Base-by-base conservation (phyloP, 2,888 invertebrate genomes). In the Schizaphis graminum region DNA sequence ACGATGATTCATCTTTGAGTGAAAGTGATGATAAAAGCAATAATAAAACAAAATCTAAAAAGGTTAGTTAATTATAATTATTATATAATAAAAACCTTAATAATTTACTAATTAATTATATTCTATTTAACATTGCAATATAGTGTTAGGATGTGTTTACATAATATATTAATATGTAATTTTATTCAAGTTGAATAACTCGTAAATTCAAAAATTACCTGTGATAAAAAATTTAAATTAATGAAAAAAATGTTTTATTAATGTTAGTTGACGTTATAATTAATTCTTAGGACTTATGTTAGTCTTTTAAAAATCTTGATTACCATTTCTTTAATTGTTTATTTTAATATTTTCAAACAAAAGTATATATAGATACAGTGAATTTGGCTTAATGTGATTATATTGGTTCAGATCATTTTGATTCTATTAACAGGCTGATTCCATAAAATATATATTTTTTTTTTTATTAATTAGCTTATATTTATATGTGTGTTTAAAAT, bases 1-100 rank as follows among this genome's bases (percentile, higher is more conserved):
- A 97, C 94, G 97, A 97, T 95, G 96, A 97, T 92, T 97, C 94
- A n/a, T 94, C 94, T 88, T 44, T 53, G 16, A 94, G 95, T 57
- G 95, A 95, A n/a, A 95, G 94, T 91, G 95, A 95, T 86, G 87
- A 91, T 44, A 95, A 94, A 67, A 95, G 94, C 67, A 94, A 95
- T 91, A 49, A 86, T 85, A 77, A 85, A 93, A n/a, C 44, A 21
- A 91, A 94, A 95, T 57, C 85, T 93, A 44, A 87, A 94, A 77
- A 91, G 61, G 88, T 93, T 53, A 91, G 87, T 94, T 61, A 35
- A 53, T 88, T 67, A 10, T 77, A 35, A 61, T 57, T 1, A 67
- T 28, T 24, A 35, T 53, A n/a, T 2, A n/a, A 67, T 53, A 53
- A 56, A 57, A 41, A 56, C n/a, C 21, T 13, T 24, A n/a, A 10